Conservation (phyloP, 2,888 invertebrate species). For the Beris morrisii region DNA sequence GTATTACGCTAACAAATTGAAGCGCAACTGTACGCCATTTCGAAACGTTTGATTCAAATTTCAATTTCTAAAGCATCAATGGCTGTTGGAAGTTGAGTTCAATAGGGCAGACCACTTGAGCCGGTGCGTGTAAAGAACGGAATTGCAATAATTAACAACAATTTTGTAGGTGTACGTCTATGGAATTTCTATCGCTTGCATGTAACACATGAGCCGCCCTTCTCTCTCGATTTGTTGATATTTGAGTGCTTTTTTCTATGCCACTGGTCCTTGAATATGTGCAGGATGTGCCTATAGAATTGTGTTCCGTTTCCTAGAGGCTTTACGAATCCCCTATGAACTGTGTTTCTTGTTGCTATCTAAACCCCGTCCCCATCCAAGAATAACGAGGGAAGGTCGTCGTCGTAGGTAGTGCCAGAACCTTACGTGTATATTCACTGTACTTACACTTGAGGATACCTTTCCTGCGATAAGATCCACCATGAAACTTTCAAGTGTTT, state of each 20-base stretch:
- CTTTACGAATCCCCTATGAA: not conserved
- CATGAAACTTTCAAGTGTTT: conserved; percentile 38
- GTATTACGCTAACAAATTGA: no score
- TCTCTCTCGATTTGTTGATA: conserved; percentile 24
- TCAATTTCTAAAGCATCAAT: conserved; percentile 11
- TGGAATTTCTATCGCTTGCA: not conserved
- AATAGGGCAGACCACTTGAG: conserved; percentile 32
- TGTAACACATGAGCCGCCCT: not conserved
- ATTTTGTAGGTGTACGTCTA: not conserved
- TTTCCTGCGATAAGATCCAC: conserved; percentile 14
- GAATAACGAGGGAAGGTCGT: no score
- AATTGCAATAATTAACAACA: conserved; percentile 39
- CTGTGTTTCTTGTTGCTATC: not conserved
- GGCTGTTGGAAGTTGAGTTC: conserved; percentile 22
- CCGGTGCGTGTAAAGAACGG: conserved; percentile 35
- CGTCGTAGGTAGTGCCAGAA: no score
- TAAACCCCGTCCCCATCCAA: no score
- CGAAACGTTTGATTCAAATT: conserved; percentile 18
- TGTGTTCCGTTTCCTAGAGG: conserved; percentile 16
- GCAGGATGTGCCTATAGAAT: not conserved
- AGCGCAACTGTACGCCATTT: not conserved
- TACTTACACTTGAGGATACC: conserved; percentile 9
- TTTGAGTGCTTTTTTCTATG: not conserved
- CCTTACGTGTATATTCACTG: no score
- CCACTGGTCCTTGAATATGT: no score